Conservation (phyloP, 2,797 vertebrate genomes). For the Avahi laniger region DNA sequence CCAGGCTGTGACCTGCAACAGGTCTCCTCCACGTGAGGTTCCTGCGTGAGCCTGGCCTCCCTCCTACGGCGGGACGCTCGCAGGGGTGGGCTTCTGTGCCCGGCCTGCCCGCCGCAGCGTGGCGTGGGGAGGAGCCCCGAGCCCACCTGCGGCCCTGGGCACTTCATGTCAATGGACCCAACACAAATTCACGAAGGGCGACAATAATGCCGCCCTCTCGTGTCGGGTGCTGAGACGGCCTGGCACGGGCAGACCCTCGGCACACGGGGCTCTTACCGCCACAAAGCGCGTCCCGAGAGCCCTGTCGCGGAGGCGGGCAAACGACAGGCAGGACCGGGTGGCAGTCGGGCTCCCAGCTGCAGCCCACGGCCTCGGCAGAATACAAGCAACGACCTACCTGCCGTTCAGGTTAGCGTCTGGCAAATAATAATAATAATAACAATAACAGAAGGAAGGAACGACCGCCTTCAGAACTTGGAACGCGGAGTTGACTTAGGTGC, state of each 20-base stretch:
- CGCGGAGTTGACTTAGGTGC: fast-evolving
- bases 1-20: background rate
- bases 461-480: background rate
- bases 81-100: background rate
- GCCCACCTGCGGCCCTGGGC: background rate
- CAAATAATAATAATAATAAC: fast-evolving
- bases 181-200: no score
- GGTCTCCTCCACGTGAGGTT: background rate
- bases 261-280: background rate
- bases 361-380: no score
- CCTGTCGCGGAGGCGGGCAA: background rate
- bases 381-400: fast-evolving
- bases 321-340: background rate
- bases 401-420: fast-evolving
- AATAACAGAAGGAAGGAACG: fast-evolving
- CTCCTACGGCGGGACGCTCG: fast-evolving
- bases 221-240: no score
- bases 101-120: background rate
- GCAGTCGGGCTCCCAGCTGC: no score
- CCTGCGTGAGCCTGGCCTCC: background rate
- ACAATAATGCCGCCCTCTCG: background rate
- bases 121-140: no score
- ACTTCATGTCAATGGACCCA: background rate
- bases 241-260: background rate
- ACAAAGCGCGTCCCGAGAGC: background rate